Evolutionary conservation across 2,888 invertebrate genomes (phyloP), one percentile per base, ranked within the genome.

Genomic region (Automeris io): DNA sequence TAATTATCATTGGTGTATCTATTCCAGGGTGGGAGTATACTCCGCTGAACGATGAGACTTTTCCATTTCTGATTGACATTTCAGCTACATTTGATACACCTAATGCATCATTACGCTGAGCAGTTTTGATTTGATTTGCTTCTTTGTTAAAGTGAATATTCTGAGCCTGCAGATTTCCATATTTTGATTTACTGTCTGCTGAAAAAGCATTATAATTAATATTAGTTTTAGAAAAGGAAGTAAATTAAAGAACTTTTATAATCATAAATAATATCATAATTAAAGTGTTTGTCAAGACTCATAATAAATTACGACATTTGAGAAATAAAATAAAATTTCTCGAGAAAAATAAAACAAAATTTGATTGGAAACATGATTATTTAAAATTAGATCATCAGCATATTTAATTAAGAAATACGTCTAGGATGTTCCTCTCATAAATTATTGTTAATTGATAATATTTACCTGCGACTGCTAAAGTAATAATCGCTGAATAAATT

Each of bases 71-170:
- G 11, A 72, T 66, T 2, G 75, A 54, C 8, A 71, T 49, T 1
- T 67, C 69, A 1, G 74, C 59, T 8, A 77, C 46, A 37, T 74
- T 77, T 5, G 74, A 62, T 0, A 78, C 63, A 2, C 75, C 76
- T 6, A 61, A 43, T 1, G 59, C 45, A 1, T 57, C 29, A 16
- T 29, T 9, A 3, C 11, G 29, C n/a, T 29, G 13, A 16, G 29
- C 39, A 4, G 5, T 34, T 4, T 35, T 37, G 42, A 24, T 25
- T 43, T 24, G 29, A 18, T 29, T 9, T 6, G 18, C 22, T 2
- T 18, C n/a, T n/a, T n/a, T n/a, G n/a, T n/a, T n/a, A n/a, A n/a
- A n/a, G n/a, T n/a, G n/a, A n/a, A n/a, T n/a, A n/a, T n/a, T n/a
- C n/a, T n/a, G n/a, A n/a, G n/a, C n/a, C n/a, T n/a, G n/a, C n/a